These are phyloP conservation scores for Rhadinocentrus ornatus DNA, from an alignment of 2,797 vertebrate genomes.

Conservation along the genomic window DNA sequence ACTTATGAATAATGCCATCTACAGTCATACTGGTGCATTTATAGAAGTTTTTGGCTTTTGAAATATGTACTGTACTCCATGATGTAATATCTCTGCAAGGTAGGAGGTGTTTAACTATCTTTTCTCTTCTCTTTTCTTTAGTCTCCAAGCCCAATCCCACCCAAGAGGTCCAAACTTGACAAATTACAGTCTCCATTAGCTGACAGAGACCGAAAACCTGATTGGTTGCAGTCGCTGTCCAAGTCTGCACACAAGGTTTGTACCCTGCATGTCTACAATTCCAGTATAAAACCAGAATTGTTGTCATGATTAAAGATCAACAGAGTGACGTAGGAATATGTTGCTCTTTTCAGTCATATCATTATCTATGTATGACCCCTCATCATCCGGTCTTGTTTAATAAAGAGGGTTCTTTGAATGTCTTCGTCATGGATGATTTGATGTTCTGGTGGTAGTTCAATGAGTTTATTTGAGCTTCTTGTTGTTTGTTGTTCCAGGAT, in stretches of 20 bases:
- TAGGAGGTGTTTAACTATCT: slow-evolving; percentile 49
- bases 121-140: slow-evolving; percentile 66
- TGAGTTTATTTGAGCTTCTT: slow-evolving; percentile 36
- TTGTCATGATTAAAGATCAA: slow-evolving; percentile 39
- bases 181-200: slow-evolving; percentile 86
- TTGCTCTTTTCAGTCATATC: slow-evolving; percentile 30
- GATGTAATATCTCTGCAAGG: slow-evolving; percentile 44
- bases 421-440: slow-evolving; percentile 24
- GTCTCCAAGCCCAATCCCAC: slow-evolving; percentile 89
- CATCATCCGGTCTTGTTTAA: slow-evolving; percentile 22
- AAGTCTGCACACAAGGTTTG: slow-evolving; percentile 92
- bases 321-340: slow-evolving; percentile 23
- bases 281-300: slow-evolving; percentile 45
- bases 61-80: slow-evolving; percentile 50
- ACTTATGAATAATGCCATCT: slow-evolving; percentile 50
- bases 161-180: slow-evolving; percentile 90
- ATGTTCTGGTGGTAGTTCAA: slow-evolving; percentile 30
- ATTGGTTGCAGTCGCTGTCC: slow-evolving; percentile 92
- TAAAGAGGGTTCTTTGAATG: slow-evolving; percentile 31
- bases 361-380: slow-evolving; percentile 27
- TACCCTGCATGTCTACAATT: slow-evolving; percentile 12
- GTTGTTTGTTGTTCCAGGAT: slow-evolving; percentile 80
- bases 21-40: slow-evolving; percentile 47
- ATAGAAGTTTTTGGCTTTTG: slow-evolving; percentile 46
- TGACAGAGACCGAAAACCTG: slow-evolving; percentile 91